Percentiles rank a stretch among this genome's conserved stretches.
phyloP scores from a whole-genome alignment of 2,113 vertebrate genomes.

The Camelus bactrianus region DNA sequence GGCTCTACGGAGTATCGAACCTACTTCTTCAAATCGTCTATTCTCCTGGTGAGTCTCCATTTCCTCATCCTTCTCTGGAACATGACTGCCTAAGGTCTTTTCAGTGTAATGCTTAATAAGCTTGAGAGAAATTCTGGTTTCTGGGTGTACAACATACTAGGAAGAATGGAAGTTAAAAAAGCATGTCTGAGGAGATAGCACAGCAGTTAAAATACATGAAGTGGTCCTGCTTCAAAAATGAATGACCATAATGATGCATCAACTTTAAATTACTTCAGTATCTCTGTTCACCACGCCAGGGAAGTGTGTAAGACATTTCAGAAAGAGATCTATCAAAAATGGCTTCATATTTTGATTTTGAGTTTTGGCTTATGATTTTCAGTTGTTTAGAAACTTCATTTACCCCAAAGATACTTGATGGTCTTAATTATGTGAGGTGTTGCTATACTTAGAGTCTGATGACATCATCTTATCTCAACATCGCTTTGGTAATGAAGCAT shows the following conservation, averaged over 20 bases:
- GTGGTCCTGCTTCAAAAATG: not conserved
- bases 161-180: slow-evolving; percentile 1
- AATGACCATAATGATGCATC: not conserved
- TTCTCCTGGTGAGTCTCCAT: not conserved
- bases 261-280: not conserved
- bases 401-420: not conserved
- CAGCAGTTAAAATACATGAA: not conserved
- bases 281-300: not conserved
- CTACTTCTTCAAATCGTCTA: not conserved
- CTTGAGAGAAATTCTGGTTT: not conserved
- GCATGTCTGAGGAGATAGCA: not conserved
- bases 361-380: not conserved
- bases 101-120: not conserved
- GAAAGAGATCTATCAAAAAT: not conserved
- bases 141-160: not conserved
- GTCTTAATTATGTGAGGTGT: not conserved
- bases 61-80: not conserved
- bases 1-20: not conserved
- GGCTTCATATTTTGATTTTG: not conserved
- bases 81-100: not conserved
- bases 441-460: not conserved
- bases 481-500: not conserved
- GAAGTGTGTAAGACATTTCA: not conserved
- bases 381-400: not conserved
- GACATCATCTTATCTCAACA: not conserved